phyloP scores from a whole-genome alignment of 2,888 invertebrate genomes.

The Papilio gigon region DNA sequence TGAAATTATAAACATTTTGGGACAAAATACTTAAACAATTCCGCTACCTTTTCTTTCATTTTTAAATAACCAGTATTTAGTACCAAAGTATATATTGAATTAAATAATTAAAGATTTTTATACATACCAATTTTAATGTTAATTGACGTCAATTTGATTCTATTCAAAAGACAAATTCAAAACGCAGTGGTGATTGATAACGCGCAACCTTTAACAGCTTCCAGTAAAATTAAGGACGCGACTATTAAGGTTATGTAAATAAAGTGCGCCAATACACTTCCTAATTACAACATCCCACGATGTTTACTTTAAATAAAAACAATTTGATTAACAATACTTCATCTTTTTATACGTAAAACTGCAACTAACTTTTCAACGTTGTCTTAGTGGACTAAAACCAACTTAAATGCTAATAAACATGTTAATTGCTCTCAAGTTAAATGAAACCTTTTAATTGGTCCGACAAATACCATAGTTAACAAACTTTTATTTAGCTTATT shows the following conservation, averaged over 20 bases:
- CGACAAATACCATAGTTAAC: not conserved
- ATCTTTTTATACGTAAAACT: not conserved
- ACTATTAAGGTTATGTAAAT: conserved; percentile 65
- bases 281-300: conserved; percentile 50
- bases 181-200: conserved; percentile 61
- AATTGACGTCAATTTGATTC: conserved; percentile 54
- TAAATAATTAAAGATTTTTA: conserved; percentile 18
- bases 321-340: conserved; percentile 5
- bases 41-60: not conserved
- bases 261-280: conserved; percentile 50
- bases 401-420: too few species aligned
- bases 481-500: too few species aligned
- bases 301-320: conserved; percentile 16
- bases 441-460: not conserved
- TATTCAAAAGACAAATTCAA: conserved; percentile 50
- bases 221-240: conserved; percentile 50
- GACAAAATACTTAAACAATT: too few species aligned
- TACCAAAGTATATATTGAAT: conserved; percentile 24
- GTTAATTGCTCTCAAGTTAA: too few species aligned
- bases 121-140: conserved; percentile 35
- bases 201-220: conserved; percentile 68
- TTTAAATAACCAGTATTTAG: conserved; percentile 13
- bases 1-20: too few species aligned
- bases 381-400: too few species aligned
- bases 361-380: not conserved